Evolutionary conservation across 2,797 vertebrate genomes (phyloP).

Genomic region (Hemitrygon akajei): DNA sequence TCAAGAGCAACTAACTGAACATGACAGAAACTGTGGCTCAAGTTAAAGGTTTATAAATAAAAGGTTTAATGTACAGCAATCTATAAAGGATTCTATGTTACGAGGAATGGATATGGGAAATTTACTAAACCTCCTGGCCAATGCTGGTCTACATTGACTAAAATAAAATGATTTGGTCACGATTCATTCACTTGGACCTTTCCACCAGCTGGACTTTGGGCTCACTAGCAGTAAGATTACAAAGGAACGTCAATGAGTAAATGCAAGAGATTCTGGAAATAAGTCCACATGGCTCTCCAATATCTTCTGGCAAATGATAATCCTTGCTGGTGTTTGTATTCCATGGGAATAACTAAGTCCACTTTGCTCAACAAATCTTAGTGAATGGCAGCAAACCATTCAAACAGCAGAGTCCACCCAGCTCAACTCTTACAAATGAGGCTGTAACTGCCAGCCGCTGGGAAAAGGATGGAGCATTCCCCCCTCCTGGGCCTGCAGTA

Average conservation of each 20-base stretch:
- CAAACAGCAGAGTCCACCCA: background rate
- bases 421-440: background rate
- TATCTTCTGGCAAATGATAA: background rate
- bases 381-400: background rate
- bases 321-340: background rate
- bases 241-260: background rate
- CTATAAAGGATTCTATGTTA: background rate
- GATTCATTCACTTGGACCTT: background rate
- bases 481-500: background rate
- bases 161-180: too few species aligned
- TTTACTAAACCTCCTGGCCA: background rate
- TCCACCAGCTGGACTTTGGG: background rate
- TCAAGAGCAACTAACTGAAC: background rate
- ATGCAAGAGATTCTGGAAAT: background rate
- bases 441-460: background rate
- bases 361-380: background rate
- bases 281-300: background rate
- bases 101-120: background rate
- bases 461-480: background rate
- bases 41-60: background rate
- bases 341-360: background rate
- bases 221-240: background rate
- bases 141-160: background rate
- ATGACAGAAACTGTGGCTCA: background rate
- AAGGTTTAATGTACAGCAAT: background rate